Evolutionary conservation across 1,140 invertebrate species (phyloP).

Genomic region (Archivesica marissinica): DNA sequence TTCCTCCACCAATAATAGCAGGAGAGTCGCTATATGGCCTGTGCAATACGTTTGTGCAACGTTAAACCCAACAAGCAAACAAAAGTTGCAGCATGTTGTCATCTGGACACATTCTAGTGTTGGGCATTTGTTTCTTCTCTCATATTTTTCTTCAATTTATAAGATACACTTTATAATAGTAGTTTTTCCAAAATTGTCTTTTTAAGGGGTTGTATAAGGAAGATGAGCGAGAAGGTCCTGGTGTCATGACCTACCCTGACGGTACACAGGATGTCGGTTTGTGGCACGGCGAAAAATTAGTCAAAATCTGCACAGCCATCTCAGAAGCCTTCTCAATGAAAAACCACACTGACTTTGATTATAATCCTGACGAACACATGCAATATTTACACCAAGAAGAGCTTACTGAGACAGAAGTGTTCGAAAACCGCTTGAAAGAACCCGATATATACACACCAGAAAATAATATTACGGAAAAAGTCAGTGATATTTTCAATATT

Average conservation of each 20-base stretch:
- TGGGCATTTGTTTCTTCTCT: no score
- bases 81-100: no score
- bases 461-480: slow-evolving; percentile 66
- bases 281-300: slow-evolving; percentile 80
- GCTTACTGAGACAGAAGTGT: slow-evolving; percentile 6
- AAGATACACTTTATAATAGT: no score
- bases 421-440: slow-evolving; percentile 22
- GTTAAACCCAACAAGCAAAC: no score
- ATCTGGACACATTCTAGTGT: no score
- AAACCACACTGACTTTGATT: slow-evolving; percentile 79
- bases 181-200: slow-evolving; percentile 47
- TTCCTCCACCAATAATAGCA: no score
- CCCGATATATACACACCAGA: slow-evolving; percentile 67
- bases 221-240: slow-evolving; percentile 82
- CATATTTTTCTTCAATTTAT: no score
- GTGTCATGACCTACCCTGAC: slow-evolving; percentile 80
- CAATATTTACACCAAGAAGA: slow-evolving; percentile 68
- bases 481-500: slow-evolving; percentile 76
- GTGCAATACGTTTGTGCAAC: no score
- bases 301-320: slow-evolving; percentile 77
- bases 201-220: slow-evolving; percentile 82
- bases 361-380: slow-evolving; percentile 74
- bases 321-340: slow-evolving; percentile 75
- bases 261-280: slow-evolving; percentile 81
- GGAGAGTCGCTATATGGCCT: no score